Conservation (phyloP, 2,888 invertebrate genomes). For the Drosophila imparisetae region DNA sequence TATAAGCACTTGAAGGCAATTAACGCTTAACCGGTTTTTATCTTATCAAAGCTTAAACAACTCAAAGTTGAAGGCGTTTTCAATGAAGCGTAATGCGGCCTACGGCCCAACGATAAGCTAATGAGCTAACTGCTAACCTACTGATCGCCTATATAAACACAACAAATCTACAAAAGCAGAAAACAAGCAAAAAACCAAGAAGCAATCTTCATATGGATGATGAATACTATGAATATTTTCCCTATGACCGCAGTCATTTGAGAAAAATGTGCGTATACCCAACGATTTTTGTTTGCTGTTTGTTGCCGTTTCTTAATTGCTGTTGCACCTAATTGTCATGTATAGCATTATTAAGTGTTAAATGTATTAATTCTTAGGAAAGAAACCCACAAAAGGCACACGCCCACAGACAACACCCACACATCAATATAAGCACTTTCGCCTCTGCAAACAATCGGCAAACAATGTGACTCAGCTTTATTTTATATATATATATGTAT, state of each 20-base stretch:
- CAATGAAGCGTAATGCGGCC: conserved; percentile 49
- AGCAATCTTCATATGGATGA: conserved; percentile 77
- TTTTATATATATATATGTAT: not conserved
- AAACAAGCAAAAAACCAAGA: not conserved
- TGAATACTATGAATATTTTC: conserved; percentile 82
- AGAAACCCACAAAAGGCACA: conserved; percentile 31
- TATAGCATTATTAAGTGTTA: conserved; percentile 36
- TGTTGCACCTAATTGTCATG: conserved; percentile 47
- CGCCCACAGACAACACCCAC: conserved; percentile 27
- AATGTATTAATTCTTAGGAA: conserved; percentile 42
- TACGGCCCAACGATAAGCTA: conserved; percentile 53
- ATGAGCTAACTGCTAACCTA: conserved; percentile 49
- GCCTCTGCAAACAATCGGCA: conserved; percentile 28
- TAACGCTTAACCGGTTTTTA: conserved; percentile 18
- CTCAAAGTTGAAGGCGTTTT: conserved; percentile 24
- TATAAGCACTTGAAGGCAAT: not conserved
- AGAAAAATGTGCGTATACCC: conserved; percentile 82
- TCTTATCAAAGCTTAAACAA: conserved; percentile 53
- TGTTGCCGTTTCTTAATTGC: conserved; percentile 14
- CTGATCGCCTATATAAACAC: conserved; percentile 19
- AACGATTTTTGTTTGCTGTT: conserved; percentile 28
- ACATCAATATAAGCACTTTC: conserved; percentile 45
- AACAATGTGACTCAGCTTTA: conserved; percentile 39
- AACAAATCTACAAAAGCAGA: conserved; percentile 3
- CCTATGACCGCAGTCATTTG: conserved; percentile 82